A percentile compares a stretch with the other conserved stretches of the same genome.
Evolutionary conservation across 1,140 invertebrate species (phyloP).

Genomic region (Plectrocnemia conspersa): DNA sequence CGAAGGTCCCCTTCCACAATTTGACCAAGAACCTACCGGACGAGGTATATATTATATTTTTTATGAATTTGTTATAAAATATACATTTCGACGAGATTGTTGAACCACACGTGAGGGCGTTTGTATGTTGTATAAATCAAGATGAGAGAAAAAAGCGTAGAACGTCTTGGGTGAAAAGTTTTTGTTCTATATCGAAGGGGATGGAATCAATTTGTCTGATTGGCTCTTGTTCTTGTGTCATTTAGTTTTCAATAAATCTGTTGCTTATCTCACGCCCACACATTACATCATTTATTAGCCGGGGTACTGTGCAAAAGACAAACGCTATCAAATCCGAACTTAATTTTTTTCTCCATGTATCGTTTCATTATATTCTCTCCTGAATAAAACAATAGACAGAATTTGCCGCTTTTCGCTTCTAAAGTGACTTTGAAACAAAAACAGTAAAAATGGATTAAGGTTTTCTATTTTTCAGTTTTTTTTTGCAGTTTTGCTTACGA

Average conservation of each 20-base stretch:
- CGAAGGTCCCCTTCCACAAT: not conserved
- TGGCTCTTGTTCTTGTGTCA: conserved; percentile 40
- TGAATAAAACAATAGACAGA: not conserved
- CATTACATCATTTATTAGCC: too few relatives aligned
- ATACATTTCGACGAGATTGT: conserved; percentile 3
- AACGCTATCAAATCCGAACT: too few relatives aligned
- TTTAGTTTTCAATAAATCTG: conserved; percentile 50
- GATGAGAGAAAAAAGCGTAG: too few relatives aligned
- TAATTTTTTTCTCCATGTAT: too few relatives aligned
- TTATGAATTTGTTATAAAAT: not conserved
- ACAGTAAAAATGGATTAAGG: not conserved
- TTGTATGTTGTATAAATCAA: too few relatives aligned
- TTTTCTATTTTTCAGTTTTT: too few relatives aligned
- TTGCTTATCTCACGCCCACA: conserved; percentile 44
- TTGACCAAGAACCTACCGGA: not conserved
- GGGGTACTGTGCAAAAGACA: too few relatives aligned
- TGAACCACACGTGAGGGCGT: conserved; percentile 4
- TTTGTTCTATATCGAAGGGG: conserved; percentile 41
- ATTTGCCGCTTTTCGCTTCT: not conserved
- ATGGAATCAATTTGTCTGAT: conserved; percentile 54
- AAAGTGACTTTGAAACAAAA: not conserved
- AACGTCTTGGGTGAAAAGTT: too few relatives aligned
- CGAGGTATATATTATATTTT: not conserved
- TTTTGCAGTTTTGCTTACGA: too few relatives aligned
- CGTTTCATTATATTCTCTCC: too few relatives aligned